Base-by-base conservation (phyloP, 2,113 vertebrate species). In the Notarius quadriscutis region DNA sequence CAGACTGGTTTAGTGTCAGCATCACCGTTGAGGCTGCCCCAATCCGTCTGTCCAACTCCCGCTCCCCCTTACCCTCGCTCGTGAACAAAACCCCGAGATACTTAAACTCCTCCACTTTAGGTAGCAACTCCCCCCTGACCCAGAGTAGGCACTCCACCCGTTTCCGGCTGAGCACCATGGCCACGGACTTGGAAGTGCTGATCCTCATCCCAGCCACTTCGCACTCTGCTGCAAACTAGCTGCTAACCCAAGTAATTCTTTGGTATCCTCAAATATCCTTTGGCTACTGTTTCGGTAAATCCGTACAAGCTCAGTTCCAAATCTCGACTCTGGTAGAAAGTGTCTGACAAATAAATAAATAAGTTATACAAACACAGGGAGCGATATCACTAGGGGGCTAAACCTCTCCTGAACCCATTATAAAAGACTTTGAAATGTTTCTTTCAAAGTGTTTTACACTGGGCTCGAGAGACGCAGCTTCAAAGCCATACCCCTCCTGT, bases 401-500 rank as follows among this genome's bases (percentile, higher is more conserved):
- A 80, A 90, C 89, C 81, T 89, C 89, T 86, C 89, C 86, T 81
- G 89, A 17, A 83, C 80, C 86, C 62, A 30, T 86, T 69, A 77
- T 87, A 65, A 65, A 63, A 82, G 81, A 81, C 79, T 60, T 60
- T 60, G 30, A 58, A 75, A 69, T 77, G 69, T 88, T 90, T 87
- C 88, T 92, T 93, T 91, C 88, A 94, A 91, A 93, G 89, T 91
- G 86, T 90, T 87, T 84, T 74, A 72, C 53, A 87, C 87, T 80
- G 62, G 88, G 74, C 91, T 87, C 30, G 84, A 80, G 91, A 92
- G 92, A 87, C 80, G 55, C 53, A 53, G 87, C 92, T 91, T 95
- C 93, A 93, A 94, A 94, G 87, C 87, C 80, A 57, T 83, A 91
- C 92, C 90, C 91, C 84, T 55, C 87, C 90, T 89, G 89, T 91